These are phyloP conservation scores for Oreotrochilus melanogaster DNA, from an alignment of 2,113 vertebrate species.

Conservation along the genomic window DNA sequence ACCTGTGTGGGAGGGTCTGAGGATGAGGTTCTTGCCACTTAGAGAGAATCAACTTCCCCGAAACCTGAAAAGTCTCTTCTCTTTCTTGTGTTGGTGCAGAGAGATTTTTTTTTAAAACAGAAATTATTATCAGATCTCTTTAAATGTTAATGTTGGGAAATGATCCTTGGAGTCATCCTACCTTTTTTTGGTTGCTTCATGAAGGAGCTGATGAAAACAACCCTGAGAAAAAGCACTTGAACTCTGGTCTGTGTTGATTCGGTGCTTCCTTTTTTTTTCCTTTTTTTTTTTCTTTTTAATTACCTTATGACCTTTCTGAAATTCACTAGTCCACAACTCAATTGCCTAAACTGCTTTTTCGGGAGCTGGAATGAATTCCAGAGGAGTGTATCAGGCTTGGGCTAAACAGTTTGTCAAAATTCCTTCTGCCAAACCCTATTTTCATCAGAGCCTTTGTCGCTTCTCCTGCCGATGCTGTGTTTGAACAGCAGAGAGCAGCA, in stretches of 20 bases:
- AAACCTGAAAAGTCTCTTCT: background rate
- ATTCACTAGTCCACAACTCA: background rate
- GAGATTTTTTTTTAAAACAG: background rate
- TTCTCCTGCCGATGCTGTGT: background rate
- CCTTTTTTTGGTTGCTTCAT: background rate
- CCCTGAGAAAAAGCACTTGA: background rate
- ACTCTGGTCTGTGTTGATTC: background rate
- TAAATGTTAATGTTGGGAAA: background rate
- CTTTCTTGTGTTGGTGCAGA: background rate
- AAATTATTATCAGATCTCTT: background rate
- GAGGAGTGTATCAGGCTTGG: background rate
- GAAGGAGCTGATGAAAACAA: background rate
- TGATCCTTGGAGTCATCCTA: background rate
- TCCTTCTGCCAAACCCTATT: background rate
- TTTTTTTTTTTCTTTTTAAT: background rate
- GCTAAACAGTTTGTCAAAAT: background rate
- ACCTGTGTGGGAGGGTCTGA: background rate
- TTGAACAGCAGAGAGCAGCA: constrained; percentile 67
- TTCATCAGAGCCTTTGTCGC: rapidly evolving
- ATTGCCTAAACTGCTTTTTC: background rate
- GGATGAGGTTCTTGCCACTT: background rate
- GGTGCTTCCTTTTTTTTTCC: background rate
- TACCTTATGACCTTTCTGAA: background rate
- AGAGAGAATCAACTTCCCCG: background rate
- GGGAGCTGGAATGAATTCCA: background rate